A percentile compares a stretch with the other conserved stretches of the same genome.
Evolutionary conservation across 2,797 vertebrate species (phyloP).

Genomic region (Anomalospiza imberbis): DNA sequence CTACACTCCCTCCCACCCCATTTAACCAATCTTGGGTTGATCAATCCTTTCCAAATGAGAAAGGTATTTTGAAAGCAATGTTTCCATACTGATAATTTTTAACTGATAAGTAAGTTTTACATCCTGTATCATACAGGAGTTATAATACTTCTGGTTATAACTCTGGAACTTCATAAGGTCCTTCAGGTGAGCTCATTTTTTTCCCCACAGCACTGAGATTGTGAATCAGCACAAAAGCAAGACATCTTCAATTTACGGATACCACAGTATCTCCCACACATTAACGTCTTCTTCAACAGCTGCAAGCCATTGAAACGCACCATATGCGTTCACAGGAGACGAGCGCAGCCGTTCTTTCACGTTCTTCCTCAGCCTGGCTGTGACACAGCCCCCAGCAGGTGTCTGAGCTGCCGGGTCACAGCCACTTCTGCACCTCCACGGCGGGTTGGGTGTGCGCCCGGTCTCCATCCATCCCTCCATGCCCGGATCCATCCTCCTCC

Average conservation of each 20-base stretch:
- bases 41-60: background rate
- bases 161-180: background rate
- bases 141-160: background rate
- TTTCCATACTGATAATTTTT: background rate
- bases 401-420: rapidly evolving
- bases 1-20: rapidly evolving
- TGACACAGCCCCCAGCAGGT: background rate
- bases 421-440: rapidly evolving
- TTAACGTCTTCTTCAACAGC: rapidly evolving
- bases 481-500: background rate
- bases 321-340: rapidly evolving
- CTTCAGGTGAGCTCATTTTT: background rate
- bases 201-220: rapidly evolving
- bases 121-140: rapidly evolving
- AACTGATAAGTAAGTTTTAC: background rate
- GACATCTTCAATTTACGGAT: background rate
- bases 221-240: background rate
- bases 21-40: background rate
- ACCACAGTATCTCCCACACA: rapidly evolving
- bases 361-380: background rate
- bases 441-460: rapidly evolving
- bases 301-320: background rate
- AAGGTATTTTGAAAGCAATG: background rate
- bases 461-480: background rate
- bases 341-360: background rate